phyloP scores from a whole-genome alignment of 2,888 invertebrate genomes.

The Coremacera marginata region DNA sequence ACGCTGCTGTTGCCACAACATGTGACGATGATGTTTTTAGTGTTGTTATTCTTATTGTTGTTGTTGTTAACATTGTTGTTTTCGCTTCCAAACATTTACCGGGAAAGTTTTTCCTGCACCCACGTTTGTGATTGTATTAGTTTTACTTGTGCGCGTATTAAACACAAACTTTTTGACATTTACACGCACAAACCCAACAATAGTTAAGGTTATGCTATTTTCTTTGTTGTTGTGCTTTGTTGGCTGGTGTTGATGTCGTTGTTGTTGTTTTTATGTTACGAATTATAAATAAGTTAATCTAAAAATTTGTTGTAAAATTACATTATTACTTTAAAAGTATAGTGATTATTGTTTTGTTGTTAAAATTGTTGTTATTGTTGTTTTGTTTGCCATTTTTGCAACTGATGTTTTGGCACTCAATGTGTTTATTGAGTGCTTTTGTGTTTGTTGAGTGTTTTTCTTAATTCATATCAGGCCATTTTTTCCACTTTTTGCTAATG shows the following conservation, averaged over 20 bases:
- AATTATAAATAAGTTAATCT: constrained; percentile 31
- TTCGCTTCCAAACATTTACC: background rate
- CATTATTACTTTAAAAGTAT: constrained; percentile 12
- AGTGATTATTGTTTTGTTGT: constrained; percentile 15
- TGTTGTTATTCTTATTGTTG: constrained; percentile 21
- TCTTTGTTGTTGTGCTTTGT: constrained; percentile 6
- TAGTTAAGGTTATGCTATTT: background rate
- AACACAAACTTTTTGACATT: constrained; percentile 21
- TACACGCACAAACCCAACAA: constrained; percentile 1
- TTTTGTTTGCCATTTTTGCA: background rate
- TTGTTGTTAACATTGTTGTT: constrained; percentile 1
- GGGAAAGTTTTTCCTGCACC: background rate
- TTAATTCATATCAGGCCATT: background rate
- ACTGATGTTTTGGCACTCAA: background rate
- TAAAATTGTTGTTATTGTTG: background rate
- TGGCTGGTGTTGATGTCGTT: background rate
- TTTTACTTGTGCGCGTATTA: constrained; percentile 17
- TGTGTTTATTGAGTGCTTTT: too few relatives aligned
- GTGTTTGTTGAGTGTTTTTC: too few relatives aligned
- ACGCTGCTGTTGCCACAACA: constrained; percentile 15
- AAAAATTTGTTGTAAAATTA: constrained; percentile 16
- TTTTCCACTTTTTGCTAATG: background rate
- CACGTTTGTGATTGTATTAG: constrained; percentile 20
- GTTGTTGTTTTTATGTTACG: background rate
- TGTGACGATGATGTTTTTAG: background rate